phyloP scores from a whole-genome alignment of 2,113 vertebrate genomes.

The Brienomyrus longianalis region DNA sequence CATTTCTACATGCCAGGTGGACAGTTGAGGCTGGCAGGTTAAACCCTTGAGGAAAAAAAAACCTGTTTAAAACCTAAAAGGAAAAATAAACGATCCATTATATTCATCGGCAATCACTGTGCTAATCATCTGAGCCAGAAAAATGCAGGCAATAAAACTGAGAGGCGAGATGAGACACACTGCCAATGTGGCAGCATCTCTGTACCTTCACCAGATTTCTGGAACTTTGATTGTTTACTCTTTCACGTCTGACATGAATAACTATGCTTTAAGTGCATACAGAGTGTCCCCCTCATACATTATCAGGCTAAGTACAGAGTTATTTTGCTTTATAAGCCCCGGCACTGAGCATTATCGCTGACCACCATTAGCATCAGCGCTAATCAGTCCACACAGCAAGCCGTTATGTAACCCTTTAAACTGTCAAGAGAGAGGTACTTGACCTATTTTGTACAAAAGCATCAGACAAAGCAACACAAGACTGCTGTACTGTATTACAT shows the following conservation, averaged over 20 bases:
- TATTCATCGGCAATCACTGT: background rate
- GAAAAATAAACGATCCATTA: background rate
- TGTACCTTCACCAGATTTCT: background rate
- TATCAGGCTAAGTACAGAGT: background rate
- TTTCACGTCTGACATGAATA: background rate
- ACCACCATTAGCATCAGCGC: background rate
- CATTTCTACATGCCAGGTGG: background rate
- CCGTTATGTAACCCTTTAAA: background rate
- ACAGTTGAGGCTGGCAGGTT: background rate
- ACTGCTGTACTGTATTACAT: background rate
- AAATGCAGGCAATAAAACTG: background rate
- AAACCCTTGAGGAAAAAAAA: background rate
- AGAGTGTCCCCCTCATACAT: background rate
- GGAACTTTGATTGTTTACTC: background rate
- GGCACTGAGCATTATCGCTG: background rate
- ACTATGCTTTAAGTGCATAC: background rate
- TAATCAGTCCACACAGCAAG: background rate
- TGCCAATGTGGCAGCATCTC: background rate
- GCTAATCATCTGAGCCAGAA: background rate
- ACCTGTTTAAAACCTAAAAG: background rate
- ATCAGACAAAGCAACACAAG: background rate
- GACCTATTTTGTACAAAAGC: background rate
- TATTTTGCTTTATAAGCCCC: background rate
- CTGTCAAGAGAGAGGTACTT: background rate
- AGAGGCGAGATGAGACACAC: background rate